These are phyloP conservation scores for Rotaria macrura DNA, from an alignment of 2,888 invertebrate species.

Conservation along the genomic window DNA sequence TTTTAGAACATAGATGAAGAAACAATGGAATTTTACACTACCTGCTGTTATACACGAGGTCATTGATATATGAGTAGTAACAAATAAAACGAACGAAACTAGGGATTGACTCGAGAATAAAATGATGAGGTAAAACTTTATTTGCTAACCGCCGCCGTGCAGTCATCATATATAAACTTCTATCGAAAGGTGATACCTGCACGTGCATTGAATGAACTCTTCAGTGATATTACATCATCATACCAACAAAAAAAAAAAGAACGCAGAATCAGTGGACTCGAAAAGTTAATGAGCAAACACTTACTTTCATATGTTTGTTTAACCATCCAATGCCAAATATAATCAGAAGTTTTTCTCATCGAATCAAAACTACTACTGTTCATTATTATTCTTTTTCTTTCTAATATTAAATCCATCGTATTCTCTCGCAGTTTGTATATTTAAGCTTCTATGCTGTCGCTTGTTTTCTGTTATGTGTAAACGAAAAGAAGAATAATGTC, in stretches of 20 bases:
- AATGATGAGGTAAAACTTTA: not conserved
- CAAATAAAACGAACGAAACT: not conserved
- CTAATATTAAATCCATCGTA: not conserved
- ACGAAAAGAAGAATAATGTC: no score
- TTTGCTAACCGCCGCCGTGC: not conserved
- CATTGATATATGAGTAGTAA: not conserved
- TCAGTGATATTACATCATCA: not conserved
- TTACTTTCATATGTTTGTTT: conserved; percentile 21
- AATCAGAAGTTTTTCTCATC: not conserved
- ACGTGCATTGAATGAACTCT: not conserved
- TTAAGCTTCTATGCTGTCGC: not conserved
- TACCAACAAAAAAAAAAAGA: not conserved
- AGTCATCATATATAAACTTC: not conserved
- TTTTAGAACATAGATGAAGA: not conserved
- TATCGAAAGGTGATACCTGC: not conserved
- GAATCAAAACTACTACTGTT: not conserved
- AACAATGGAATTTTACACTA: not conserved
- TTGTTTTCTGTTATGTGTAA: no score
- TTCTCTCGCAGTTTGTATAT: not conserved
- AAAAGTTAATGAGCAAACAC: not conserved
- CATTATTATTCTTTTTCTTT: not conserved
- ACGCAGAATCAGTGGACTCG: no score
- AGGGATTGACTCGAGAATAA: not conserved
- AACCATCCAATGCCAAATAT: conserved; percentile 12
- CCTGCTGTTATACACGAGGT: not conserved